phyloP scores from a whole-genome alignment of 2,888 invertebrate genomes.

The Drepana falcataria region DNA sequence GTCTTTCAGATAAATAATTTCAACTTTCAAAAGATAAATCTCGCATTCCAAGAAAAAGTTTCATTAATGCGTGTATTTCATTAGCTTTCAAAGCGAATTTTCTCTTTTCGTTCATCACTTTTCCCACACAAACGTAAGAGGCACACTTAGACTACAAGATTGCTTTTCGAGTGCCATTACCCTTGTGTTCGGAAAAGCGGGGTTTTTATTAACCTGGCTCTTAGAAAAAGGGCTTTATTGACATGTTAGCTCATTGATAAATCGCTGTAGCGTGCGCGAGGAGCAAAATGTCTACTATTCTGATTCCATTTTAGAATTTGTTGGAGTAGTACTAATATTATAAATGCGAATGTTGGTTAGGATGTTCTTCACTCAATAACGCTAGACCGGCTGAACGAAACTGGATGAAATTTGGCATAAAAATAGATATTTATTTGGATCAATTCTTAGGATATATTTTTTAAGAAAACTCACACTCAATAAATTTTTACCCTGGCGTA shows the following conservation, averaged over 20 bases:
- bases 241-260: neutral
- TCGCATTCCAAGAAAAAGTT: slow-evolving; percentile 1
- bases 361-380: no score
- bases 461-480: no score
- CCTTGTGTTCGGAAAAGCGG: slow-evolving; percentile 51
- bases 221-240: slow-evolving; percentile 14
- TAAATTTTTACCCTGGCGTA: no score
- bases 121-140: slow-evolving; percentile 32
- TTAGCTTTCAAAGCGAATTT: neutral
- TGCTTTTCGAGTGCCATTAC: slow-evolving; percentile 67
- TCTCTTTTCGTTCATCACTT: slow-evolving; percentile 17
- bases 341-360: no score
- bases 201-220: slow-evolving; percentile 56
- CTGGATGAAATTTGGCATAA: no score
- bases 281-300: neutral
- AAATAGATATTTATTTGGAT: no score
- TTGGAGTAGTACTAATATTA: no score
- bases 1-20: no score
- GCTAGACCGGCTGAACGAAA: no score
- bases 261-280: neutral
- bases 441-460: no score
- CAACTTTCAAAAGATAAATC: no score
- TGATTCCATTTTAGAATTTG: neutral
- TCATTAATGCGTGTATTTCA: neutral
- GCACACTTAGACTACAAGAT: slow-evolving; percentile 62